A percentile compares a stretch with the other conserved stretches of the same genome.
phyloP scores from a whole-genome alignment of 1,140 invertebrate species.

The Chrysopa pallens region DNA sequence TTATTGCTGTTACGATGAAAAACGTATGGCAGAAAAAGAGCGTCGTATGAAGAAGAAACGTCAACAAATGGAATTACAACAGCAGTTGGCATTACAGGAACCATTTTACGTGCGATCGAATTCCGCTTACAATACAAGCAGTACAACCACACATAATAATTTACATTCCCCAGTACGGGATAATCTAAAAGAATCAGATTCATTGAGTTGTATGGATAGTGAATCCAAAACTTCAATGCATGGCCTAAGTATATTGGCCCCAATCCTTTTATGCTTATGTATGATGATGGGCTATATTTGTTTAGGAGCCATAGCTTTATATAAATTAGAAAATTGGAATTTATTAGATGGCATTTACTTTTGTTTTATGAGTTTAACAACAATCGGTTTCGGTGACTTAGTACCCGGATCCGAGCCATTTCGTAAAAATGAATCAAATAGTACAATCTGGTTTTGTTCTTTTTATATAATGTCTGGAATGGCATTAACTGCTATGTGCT shows the following conservation, averaged over 20 bases:
- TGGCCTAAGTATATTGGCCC: slow-evolving; percentile 55
- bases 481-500: slow-evolving; percentile 94
- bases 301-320: slow-evolving; percentile 73
- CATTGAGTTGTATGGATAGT: slow-evolving; percentile 47
- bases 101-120: slow-evolving; percentile 61
- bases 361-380: slow-evolving; percentile 84
- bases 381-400: slow-evolving; percentile 82
- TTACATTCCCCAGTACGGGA: slow-evolving; percentile 36
- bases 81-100: slow-evolving; percentile 51
- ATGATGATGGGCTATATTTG: slow-evolving; percentile 72
- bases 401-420: slow-evolving; percentile 53
- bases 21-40: slow-evolving; percentile 59
- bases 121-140: slow-evolving; percentile 31
- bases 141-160: slow-evolving; percentile 27
- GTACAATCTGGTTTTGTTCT: slow-evolving; percentile 76
- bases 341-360: slow-evolving; percentile 85
- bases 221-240: slow-evolving; percentile 55
- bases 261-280: slow-evolving; percentile 53
- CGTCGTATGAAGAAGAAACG: slow-evolving; percentile 54
- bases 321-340: slow-evolving; percentile 70
- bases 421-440: slow-evolving; percentile 34
- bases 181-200: slow-evolving; percentile 34
- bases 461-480: slow-evolving; percentile 91
- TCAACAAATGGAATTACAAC: slow-evolving; percentile 54
- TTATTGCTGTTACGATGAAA: slow-evolving; percentile 70